A percentile compares a stretch with the other conserved stretches of the same genome.
Evolutionary conservation across 2,113 vertebrate genomes (phyloP).

Genomic region (Erythrocercus mccallii): DNA sequence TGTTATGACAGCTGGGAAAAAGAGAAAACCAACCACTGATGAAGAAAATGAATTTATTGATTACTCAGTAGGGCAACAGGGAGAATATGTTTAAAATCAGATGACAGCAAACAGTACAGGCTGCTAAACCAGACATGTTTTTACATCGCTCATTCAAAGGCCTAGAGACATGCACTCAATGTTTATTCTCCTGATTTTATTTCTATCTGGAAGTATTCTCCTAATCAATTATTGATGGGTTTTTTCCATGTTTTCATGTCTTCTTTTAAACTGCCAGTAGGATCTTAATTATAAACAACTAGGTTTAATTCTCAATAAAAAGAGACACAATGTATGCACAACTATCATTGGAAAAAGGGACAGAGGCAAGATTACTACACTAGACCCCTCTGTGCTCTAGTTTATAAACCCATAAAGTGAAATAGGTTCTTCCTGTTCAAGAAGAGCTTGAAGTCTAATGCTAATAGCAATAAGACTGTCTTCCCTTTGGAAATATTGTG

Average conservation of each 20-base stretch:
- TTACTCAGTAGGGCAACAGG: neutral
- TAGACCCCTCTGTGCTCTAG: neutral
- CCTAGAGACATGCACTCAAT: neutral
- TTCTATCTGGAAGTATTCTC: neutral
- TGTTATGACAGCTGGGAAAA: neutral
- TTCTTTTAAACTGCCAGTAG: neutral
- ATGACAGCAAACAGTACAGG: neutral
- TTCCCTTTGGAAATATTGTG: neutral
- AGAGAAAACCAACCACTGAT: neutral
- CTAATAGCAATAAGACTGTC: neutral
- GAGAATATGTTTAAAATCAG: neutral
- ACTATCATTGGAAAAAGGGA: neutral
- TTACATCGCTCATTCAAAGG: neutral
- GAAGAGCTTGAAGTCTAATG: neutral
- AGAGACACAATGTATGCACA: neutral
- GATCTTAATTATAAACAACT: neutral
- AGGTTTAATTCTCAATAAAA: neutral
- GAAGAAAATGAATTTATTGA: slow-evolving; percentile 18
- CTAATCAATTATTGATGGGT: neutral
- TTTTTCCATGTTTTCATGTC: neutral
- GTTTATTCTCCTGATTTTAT: neutral
- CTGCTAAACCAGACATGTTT: neutral
- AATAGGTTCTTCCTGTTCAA: neutral
- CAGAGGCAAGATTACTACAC: neutral
- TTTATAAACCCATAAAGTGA: neutral